Percentiles rank a stretch among this genome's conserved stretches.
These are phyloP conservation scores for Microctonus aethiopoides DNA, from an alignment of 2,888 invertebrate genomes.

Conservation along the genomic window DNA sequence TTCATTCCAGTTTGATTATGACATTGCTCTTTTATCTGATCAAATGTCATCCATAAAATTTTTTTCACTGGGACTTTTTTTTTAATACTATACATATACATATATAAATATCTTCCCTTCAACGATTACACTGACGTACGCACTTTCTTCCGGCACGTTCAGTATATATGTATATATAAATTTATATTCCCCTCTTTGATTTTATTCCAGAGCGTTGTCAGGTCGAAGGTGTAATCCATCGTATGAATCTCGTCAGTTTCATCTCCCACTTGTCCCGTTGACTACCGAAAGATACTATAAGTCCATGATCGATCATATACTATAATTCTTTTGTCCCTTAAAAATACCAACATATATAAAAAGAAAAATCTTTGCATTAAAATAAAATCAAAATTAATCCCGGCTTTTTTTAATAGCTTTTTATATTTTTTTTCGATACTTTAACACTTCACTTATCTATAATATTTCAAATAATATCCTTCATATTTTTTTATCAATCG, in stretches of 20 bases:
- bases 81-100: too few species aligned
- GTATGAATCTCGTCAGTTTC: conserved; percentile 1
- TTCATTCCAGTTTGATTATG: conserved; percentile 43
- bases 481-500: too few species aligned
- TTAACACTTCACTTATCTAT: neutral
- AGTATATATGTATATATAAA: neutral
- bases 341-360: too few species aligned
- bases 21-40: conserved; percentile 45
- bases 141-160: conserved; percentile 39
- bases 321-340: neutral
- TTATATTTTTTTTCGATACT: neutral
- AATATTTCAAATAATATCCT: too few species aligned
- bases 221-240: conserved; percentile 25
- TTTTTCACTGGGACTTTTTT: conserved; percentile 19
- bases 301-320: neutral
- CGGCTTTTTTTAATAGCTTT: neutral
- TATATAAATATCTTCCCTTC: conserved; percentile 1
- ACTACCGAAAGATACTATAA: neutral
- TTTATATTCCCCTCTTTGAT: neutral
- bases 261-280: conserved; percentile 9
- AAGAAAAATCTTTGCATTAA: too few species aligned
- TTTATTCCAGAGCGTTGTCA: conserved; percentile 20
- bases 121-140: conserved; percentile 37
- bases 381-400: neutral
- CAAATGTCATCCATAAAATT: conserved; percentile 28